A percentile compares a stretch with the other conserved stretches of the same genome.
phyloP scores from a whole-genome alignment of 2,113 vertebrate genomes.

The Amazona vittata region DNA sequence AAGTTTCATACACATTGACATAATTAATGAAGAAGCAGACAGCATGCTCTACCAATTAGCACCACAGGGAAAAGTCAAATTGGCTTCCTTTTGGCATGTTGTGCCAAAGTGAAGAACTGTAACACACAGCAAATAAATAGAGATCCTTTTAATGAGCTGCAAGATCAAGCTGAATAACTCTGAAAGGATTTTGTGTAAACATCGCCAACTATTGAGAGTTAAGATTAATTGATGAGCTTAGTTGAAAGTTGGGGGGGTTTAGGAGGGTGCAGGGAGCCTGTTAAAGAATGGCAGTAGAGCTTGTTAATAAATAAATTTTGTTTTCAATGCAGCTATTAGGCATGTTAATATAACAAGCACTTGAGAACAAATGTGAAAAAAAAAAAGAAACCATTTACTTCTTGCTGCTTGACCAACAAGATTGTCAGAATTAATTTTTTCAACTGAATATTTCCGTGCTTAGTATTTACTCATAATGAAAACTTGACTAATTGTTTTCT shows the following conservation, averaged over 20 bases:
- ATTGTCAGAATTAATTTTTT: not conserved
- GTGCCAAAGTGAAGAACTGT: slow-evolving; percentile 87
- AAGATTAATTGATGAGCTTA: slow-evolving; percentile 83
- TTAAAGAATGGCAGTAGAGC: not conserved
- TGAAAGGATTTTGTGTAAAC: slow-evolving; percentile 81
- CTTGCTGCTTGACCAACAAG: not conserved
- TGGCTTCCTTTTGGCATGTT: slow-evolving; percentile 84
- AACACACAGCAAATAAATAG: slow-evolving; percentile 89
- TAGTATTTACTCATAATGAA: not conserved
- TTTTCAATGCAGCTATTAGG: slow-evolving; percentile 21
- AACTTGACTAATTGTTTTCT: not conserved
- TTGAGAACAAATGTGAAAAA: not conserved
- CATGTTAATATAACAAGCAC: slow-evolving; percentile 22
- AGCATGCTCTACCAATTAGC: slow-evolving; percentile 90
- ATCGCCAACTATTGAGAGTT: slow-evolving; percentile 77
- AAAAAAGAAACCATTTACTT: not conserved
- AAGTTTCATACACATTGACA: slow-evolving; percentile 85
- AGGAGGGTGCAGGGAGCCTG: not conserved
- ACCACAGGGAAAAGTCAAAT: slow-evolving; percentile 90
- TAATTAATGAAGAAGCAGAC: slow-evolving; percentile 93
- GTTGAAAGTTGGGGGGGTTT: slow-evolving; percentile 45
- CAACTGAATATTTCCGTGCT: not conserved
- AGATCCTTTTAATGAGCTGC: slow-evolving; percentile 88
- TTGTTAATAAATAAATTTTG: slow-evolving; percentile 58
- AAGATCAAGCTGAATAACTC: slow-evolving; percentile 77